These are phyloP conservation scores for Lacanobia wlatinum DNA, from an alignment of 2,888 invertebrate species.

Conservation along the genomic window DNA sequence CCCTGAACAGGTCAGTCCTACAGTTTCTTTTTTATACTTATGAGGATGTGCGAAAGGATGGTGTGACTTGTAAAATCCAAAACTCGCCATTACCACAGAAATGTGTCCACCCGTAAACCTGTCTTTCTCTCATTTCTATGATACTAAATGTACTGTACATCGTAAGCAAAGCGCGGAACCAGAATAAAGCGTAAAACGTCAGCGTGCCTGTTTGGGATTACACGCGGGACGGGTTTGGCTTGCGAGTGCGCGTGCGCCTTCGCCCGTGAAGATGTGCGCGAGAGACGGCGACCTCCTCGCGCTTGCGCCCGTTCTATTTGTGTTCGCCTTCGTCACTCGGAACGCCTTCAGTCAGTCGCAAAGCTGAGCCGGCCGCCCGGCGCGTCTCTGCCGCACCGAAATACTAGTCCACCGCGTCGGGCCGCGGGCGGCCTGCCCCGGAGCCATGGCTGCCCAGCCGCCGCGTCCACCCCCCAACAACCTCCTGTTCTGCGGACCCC, in stretches of 20 bases:
- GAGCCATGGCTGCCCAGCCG: conserved; percentile 89
- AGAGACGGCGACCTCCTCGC: conserved; percentile 90
- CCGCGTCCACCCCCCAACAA: conserved; percentile 88
- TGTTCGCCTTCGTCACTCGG: conserved; percentile 90
- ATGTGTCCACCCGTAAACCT: conserved; percentile 88
- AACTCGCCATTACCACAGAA: conserved; percentile 76
- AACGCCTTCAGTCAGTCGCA: conserved; percentile 90
- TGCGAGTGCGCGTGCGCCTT: conserved; percentile 88
- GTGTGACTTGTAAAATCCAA: conserved; percentile 78
- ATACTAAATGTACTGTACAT: conserved; percentile 70
- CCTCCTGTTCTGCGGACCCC: conserved; percentile 88
- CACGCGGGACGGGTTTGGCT: conserved; percentile 88
- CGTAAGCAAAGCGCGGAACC: conserved; percentile 86
- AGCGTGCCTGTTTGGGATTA: conserved; percentile 86
- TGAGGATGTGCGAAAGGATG: conserved; percentile 77
- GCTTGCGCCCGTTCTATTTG: conserved; percentile 90
- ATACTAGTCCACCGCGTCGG: conserved; percentile 83
- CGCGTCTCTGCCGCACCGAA: conserved; percentile 85
- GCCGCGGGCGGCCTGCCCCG: conserved; percentile 82
- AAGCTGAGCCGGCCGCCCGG: conserved; percentile 88
- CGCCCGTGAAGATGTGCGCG: conserved; percentile 90
- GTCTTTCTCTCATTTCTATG: conserved; percentile 72
- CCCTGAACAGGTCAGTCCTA: conserved; percentile 88
- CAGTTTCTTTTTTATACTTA: conserved; percentile 76
- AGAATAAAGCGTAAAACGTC: conserved; percentile 87